Conservation (phyloP, 1,140 invertebrate genomes). For the Eubasilissa regina region DNA sequence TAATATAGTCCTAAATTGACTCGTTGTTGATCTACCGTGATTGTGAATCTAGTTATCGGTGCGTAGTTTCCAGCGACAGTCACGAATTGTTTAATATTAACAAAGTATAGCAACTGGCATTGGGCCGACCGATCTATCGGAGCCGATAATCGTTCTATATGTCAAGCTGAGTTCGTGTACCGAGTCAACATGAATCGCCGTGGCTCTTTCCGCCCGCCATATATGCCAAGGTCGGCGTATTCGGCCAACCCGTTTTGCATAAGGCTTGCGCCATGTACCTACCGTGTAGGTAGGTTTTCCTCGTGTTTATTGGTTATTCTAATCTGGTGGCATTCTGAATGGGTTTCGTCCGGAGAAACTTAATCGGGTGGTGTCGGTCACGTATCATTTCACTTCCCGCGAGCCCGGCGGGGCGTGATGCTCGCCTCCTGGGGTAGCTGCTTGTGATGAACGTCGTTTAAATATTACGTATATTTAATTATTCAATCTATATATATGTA, state of each 20-base stretch:
- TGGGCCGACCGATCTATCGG: no score
- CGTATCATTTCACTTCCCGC: conserved; percentile 16
- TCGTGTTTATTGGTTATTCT: conserved; percentile 29
- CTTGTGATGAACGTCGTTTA: neutral
- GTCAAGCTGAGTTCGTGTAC: no score
- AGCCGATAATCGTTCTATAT: no score
- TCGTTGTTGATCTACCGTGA: no score
- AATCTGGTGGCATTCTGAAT: conserved; percentile 18
- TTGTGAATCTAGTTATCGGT: no score
- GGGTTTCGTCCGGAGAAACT: conserved; percentile 20
- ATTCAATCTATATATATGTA: no score
- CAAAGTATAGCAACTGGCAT: no score
- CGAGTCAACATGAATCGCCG: neutral
- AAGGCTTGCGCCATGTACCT: neutral
- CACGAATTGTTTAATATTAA: no score
- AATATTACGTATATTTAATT: no score
- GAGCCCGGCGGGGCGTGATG: no score
- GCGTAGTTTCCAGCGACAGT: no score
- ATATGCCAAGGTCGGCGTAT: conserved; percentile 28
- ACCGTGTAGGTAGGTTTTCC: neutral
- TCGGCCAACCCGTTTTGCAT: conserved; percentile 34
- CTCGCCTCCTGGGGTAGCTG: neutral
- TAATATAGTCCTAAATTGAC: no score
- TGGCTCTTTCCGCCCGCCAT: conserved; percentile 12
- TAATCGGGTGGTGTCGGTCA: conserved; percentile 15